Evolutionary conservation across 64 coral and sea anemone genomes (phyloP).

Genomic region (Montipora sp.): DNA sequence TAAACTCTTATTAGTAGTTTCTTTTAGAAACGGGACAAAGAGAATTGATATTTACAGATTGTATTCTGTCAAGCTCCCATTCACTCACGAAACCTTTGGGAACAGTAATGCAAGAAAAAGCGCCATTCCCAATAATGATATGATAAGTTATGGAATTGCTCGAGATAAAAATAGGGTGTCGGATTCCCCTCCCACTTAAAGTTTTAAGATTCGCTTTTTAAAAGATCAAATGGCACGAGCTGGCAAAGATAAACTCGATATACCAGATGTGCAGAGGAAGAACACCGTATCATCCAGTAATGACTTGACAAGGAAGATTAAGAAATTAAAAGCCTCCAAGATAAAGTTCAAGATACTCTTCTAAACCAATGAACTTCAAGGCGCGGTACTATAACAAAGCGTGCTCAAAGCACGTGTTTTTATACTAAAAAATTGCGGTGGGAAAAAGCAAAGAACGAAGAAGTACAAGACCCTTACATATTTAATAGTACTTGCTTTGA

Average conservation of each 20-base stretch:
- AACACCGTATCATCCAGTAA: not conserved
- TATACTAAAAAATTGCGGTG: not conserved
- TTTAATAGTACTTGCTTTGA: constrained; percentile 27
- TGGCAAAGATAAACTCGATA: constrained; percentile 11
- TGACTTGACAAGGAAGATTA: constrained; percentile 23
- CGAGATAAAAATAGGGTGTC: not conserved
- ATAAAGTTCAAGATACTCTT: constrained; percentile 14
- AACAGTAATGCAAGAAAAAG: not conserved
- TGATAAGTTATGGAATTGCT: constrained; percentile 33
- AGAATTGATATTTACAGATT: too few relatives aligned
- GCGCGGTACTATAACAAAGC: not conserved
- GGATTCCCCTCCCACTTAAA: constrained; percentile 24
- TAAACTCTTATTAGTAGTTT: too few relatives aligned
- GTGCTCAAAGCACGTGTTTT: constrained; percentile 25
- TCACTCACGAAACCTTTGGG: too few relatives aligned
- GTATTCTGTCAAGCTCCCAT: too few relatives aligned
- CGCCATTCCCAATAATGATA: not conserved
- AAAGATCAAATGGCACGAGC: constrained; percentile 24
- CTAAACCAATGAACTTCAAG: not conserved
- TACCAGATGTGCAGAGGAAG: constrained; percentile 9
- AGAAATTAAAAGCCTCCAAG: constrained; percentile 17
- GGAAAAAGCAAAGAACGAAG: not conserved
- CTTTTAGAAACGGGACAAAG: too few relatives aligned
- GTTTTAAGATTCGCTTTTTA: constrained; percentile 25
- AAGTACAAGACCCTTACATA: not conserved